Evolutionary conservation across 2,888 invertebrate genomes (phyloP).

Genomic region (Cataglyphis albicans): DNA sequence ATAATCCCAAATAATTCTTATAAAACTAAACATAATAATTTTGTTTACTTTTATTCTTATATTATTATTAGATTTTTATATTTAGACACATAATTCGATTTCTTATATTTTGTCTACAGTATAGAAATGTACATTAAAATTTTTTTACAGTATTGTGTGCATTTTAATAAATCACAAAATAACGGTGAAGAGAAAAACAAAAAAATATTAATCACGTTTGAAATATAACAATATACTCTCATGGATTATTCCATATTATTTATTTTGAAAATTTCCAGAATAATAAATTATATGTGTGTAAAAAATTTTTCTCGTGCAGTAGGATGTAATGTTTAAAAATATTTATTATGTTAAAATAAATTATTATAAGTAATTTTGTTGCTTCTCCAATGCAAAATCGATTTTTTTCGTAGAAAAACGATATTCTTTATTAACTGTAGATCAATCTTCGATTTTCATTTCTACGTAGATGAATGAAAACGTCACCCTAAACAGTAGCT

Average conservation of each 20-base stretch:
- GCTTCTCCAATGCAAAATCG: neutral
- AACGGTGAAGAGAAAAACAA: neutral
- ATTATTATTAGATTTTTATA: neutral
- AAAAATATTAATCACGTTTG: neutral
- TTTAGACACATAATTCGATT: neutral
- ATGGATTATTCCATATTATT: constrained; percentile 1
- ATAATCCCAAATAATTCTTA: neutral
- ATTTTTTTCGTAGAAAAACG: constrained; percentile 44
- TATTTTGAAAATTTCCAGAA: neutral
- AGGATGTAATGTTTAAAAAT: neutral
- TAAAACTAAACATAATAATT: neutral
- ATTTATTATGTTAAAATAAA: neutral
- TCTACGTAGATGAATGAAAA: constrained; percentile 63
- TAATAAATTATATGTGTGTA: neutral
- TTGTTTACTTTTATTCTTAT: neutral
- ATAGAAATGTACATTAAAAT: neutral
- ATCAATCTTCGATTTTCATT: constrained; percentile 67
- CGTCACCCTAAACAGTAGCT: constrained; percentile 29
- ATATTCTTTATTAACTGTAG: constrained; percentile 57
- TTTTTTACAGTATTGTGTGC: neutral
- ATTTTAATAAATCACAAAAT: neutral
- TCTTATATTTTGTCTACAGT: neutral
- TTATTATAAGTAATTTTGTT: neutral
- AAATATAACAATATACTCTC: constrained; percentile 7
- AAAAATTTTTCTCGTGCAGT: neutral